phyloP scores from a whole-genome alignment of 2,113 vertebrate species.

The Paramormyrops kingsleyae region DNA sequence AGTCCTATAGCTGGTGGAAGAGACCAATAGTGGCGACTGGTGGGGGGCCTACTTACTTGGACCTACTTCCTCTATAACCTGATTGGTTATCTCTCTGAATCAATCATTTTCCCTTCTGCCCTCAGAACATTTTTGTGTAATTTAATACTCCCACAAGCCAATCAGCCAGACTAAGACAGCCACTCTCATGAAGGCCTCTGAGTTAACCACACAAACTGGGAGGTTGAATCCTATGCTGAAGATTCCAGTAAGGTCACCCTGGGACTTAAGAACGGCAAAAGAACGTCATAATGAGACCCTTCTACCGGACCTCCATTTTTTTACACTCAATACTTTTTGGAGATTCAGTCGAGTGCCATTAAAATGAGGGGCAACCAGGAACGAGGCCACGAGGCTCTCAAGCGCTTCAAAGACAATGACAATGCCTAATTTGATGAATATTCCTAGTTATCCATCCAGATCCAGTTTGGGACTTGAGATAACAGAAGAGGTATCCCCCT shows the following conservation, averaged over 20 bases:
- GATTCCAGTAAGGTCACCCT: neutral
- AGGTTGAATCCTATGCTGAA: neutral
- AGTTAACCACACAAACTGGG: neutral
- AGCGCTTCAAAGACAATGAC: neutral
- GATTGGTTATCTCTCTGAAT: no score
- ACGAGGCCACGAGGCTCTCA: neutral
- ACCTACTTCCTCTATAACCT: no score
- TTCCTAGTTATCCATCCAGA: neutral
- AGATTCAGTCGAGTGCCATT: neutral
- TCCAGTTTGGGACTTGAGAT: neutral
- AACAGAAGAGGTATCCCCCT: neutral
- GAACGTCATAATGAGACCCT: neutral
- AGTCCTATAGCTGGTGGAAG: neutral
- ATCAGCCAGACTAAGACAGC: neutral
- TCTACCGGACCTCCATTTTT: neutral
- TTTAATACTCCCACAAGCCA: neutral
- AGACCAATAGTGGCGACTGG: neutral
- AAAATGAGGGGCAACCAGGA: neutral
- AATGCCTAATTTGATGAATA: neutral
- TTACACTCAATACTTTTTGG: neutral
- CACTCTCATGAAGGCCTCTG: neutral
- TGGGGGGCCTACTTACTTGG: neutral
- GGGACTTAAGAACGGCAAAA: neutral
- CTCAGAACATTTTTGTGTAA: no score
- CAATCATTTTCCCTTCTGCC: no score